These are phyloP conservation scores for Cinclus mexicanus DNA, from an alignment of 2,113 vertebrate genomes.

Conservation along the genomic window DNA sequence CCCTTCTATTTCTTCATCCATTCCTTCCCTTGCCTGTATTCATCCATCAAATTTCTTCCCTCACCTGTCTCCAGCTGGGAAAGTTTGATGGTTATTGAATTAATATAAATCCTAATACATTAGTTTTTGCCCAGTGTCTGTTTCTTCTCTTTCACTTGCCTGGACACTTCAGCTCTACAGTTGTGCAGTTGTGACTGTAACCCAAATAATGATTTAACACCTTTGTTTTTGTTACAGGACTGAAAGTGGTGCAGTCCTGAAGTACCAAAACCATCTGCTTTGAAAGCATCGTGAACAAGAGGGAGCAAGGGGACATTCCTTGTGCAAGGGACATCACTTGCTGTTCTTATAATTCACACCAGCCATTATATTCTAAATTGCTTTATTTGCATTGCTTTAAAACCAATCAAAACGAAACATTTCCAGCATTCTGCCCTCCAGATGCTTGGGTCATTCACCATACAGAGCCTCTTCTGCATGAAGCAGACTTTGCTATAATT, in stretches of 20 bases:
- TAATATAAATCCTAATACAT: not conserved
- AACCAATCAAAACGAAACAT: not conserved
- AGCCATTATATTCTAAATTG: not conserved
- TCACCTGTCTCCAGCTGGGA: not conserved
- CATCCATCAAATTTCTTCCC: not conserved
- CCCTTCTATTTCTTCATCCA: not conserved
- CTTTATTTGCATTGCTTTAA: not conserved
- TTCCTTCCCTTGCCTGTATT: not conserved
- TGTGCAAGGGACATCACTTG: not conserved
- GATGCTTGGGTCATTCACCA: not conserved
- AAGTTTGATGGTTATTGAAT: not conserved
- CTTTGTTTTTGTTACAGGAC: not conserved
- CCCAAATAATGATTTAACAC: not conserved
- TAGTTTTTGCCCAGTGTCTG: not conserved
- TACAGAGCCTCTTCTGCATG: not conserved
- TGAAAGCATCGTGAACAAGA: not conserved
- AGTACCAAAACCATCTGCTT: not conserved
- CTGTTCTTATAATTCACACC: not conserved
- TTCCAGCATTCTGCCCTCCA: not conserved
- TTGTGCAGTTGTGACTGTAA: not conserved
- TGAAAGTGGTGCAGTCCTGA: not conserved
- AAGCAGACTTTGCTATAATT: not conserved
- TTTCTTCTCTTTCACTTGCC: not conserved
- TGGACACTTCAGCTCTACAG: not conserved
- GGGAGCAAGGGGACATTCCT: not conserved